Evolutionary conservation across 2,888 invertebrate species (phyloP).

Genomic region (Tubulanus polymorphus): DNA sequence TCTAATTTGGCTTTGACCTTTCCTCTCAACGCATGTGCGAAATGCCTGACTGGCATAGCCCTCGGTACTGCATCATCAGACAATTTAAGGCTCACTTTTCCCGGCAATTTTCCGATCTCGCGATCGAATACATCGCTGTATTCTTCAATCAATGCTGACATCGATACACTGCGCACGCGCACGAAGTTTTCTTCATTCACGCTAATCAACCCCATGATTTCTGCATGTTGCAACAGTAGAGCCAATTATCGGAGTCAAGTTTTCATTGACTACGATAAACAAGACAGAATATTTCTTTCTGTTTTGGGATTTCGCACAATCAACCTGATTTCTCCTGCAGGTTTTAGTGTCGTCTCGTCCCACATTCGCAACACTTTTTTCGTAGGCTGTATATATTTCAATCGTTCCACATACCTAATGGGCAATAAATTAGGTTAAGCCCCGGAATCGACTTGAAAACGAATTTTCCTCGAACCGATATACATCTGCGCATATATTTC

Average conservation of each 20-base stretch:
- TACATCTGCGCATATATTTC: constrained; percentile 7
- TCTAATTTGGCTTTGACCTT: constrained; percentile 18
- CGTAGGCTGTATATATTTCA: constrained; percentile 3
- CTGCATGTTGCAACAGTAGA: not conserved
- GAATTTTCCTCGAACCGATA: not conserved
- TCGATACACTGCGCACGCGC: not conserved
- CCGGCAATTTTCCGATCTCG: constrained; percentile 9
- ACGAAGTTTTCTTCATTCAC: not conserved
- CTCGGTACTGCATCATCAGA: constrained; percentile 10
- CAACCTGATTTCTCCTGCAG: constrained; percentile 14
- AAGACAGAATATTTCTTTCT: not conserved
- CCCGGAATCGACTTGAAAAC: constrained; percentile 21
- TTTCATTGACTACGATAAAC: constrained; percentile 8
- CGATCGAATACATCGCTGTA: not conserved
- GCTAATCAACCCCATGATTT: not conserved
- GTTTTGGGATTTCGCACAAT: constrained; percentile 16
- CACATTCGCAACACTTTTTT: constrained; percentile 15
- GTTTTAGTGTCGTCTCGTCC: constrained; percentile 14
- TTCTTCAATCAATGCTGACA: not conserved
- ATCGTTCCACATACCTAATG: constrained; percentile 1
- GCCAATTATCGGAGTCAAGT: not conserved
- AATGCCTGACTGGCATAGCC: constrained; percentile 10
- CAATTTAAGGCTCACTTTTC: constrained; percentile 11
- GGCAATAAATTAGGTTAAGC: constrained; percentile 15
- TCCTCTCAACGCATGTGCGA: constrained; percentile 15